Evolutionary conservation across 2,797 vertebrate genomes (phyloP).

Genomic region (Melanotaenia boesemani): DNA sequence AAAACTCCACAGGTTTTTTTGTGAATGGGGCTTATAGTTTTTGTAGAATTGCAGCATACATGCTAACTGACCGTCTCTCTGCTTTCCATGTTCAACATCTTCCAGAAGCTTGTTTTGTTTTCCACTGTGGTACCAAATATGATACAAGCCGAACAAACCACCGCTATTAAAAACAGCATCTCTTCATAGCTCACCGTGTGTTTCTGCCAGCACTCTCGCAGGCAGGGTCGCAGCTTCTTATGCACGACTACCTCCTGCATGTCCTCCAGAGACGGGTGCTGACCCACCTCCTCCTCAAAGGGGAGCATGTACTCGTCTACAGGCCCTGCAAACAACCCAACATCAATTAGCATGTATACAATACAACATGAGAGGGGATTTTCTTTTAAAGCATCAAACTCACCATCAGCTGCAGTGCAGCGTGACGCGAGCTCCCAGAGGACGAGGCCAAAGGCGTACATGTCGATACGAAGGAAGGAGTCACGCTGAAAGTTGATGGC

Average conservation of each 20-base stretch:
- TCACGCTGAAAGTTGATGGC: constrained; percentile 99
- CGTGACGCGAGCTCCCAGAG: constrained; percentile 95
- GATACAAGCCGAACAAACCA: background rate
- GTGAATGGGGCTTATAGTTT: no score
- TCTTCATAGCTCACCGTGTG: constrained; percentile 86
- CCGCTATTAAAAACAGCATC: background rate
- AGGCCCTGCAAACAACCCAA: constrained; percentile 82
- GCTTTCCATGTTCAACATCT: background rate
- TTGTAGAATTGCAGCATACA: no score
- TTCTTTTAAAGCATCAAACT: constrained; percentile 44
- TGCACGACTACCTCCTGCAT: constrained; percentile 99
- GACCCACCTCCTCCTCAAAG: constrained; percentile 97
- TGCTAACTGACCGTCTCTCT: no score
- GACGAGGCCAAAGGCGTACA: constrained; percentile 96
- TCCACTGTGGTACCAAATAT: background rate
- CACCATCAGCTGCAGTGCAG: constrained; percentile 95
- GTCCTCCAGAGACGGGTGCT: constrained; percentile 98
- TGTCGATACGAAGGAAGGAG: constrained; percentile 96
- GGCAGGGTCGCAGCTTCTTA: constrained; percentile 95
- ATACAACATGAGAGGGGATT: accelerated
- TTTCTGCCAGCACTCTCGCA: constrained; percentile 98
- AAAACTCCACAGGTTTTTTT: no score
- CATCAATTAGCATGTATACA: background rate
- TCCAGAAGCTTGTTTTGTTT: background rate
- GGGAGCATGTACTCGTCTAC: constrained; percentile 98